phyloP scores from a whole-genome alignment of 2,113 vertebrate genomes.

The Emydura subglobosa region DNA sequence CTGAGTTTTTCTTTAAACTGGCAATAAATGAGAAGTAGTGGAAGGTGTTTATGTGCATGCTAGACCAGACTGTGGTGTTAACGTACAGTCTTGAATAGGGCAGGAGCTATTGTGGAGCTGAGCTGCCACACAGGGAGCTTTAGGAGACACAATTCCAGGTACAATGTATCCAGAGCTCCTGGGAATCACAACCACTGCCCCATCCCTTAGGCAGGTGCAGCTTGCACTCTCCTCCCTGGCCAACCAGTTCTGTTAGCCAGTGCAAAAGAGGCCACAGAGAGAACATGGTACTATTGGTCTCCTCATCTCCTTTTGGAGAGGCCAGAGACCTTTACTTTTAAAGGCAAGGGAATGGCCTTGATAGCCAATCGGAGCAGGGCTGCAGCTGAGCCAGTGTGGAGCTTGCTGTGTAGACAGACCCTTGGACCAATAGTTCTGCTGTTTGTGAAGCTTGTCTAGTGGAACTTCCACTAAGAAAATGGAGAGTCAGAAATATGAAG shows the following conservation, averaged over 20 bases:
- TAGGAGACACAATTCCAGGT: background rate
- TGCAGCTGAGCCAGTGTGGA: background rate
- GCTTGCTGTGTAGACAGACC: background rate
- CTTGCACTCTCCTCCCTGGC: rapidly evolving
- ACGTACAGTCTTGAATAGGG: background rate
- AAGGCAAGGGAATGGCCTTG: background rate
- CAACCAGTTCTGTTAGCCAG: background rate
- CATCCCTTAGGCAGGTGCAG: background rate
- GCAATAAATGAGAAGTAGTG: background rate
- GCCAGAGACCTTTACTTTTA: background rate
- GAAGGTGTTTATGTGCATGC: background rate
- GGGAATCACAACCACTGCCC: background rate
- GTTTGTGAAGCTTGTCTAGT: background rate
- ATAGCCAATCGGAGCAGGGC: background rate
- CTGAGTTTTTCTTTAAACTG: background rate
- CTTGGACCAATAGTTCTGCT: background rate
- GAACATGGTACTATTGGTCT: background rate
- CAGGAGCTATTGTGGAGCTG: background rate
- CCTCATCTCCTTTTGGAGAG: background rate
- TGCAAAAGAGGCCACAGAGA: background rate
- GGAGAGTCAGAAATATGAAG: background rate
- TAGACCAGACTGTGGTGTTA: background rate
- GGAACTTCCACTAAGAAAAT: constrained; percentile 19
- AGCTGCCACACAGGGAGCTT: rapidly evolving
- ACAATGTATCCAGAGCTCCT: background rate